A percentile compares a stretch with the other conserved stretches of the same genome.
Conservation (phyloP, 2,888 invertebrate genomes). For the Eristalis tenax region DNA sequence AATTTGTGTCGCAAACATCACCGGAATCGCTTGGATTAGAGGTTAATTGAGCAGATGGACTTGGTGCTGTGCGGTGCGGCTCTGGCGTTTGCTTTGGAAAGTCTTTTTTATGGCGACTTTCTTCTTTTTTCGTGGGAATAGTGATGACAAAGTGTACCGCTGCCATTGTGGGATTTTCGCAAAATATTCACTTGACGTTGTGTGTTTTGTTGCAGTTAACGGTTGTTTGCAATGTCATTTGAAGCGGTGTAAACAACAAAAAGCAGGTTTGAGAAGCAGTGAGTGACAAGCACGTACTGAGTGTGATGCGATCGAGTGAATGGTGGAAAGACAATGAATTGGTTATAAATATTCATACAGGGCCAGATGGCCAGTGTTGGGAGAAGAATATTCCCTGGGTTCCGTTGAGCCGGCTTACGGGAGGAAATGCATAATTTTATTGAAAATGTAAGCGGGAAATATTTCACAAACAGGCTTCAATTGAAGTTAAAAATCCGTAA, state of each 20-base stretch:
- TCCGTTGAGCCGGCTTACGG: too few relatives aligned
- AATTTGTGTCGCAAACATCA: background rate
- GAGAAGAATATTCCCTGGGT: too few relatives aligned
- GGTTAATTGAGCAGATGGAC: background rate
- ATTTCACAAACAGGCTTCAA: too few relatives aligned
- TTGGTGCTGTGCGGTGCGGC: background rate
- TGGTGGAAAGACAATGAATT: background rate
- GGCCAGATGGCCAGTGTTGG: too few relatives aligned
- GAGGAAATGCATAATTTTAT: too few relatives aligned
- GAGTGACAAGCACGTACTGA: background rate
- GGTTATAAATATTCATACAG: background rate
- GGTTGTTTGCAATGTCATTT: constrained; percentile 4
- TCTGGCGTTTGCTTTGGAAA: constrained; percentile 17
- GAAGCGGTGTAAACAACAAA: background rate
- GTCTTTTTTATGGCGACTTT: constrained; percentile 77
- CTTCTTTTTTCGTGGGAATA: constrained; percentile 83
- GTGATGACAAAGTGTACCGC: constrained; percentile 84
- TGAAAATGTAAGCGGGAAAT: too few relatives aligned
- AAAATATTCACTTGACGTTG: background rate
- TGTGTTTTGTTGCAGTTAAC: background rate
- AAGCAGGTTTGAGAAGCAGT: background rate
- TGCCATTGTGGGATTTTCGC: constrained; percentile 80
- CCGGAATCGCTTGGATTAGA: constrained; percentile 1
- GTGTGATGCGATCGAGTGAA: background rate
- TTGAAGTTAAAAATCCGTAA: too few relatives aligned